Evolutionary conservation across 1,140 invertebrate species (phyloP).

Genomic region (Diuraphis noxia): DNA sequence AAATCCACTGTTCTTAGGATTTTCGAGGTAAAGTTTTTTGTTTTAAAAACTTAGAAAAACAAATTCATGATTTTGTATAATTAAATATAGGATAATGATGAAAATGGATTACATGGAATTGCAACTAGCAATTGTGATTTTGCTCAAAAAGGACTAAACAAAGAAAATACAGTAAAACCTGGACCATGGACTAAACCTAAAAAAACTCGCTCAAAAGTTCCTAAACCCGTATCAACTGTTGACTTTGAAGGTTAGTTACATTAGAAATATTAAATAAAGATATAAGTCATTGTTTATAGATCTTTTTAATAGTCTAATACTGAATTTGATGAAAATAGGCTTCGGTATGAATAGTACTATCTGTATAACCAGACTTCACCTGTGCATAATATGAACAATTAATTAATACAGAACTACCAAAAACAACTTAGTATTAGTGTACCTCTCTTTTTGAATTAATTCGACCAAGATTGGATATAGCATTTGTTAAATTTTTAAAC

Average conservation of each 20-base stretch:
- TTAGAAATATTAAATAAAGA: not conserved
- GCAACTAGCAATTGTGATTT: not conserved
- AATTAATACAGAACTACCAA: too few species aligned
- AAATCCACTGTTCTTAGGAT: not conserved
- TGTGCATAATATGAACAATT: too few species aligned
- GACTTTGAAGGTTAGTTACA: slow-evolving; percentile 56
- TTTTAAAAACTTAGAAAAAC: not conserved
- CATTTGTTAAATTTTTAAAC: too few species aligned
- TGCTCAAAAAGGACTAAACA: slow-evolving; percentile 57
- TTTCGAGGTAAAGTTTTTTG: slow-evolving; percentile 28
- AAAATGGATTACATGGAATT: not conserved
- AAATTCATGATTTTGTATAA: not conserved
- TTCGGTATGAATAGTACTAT: not conserved
- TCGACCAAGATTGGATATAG: too few species aligned
- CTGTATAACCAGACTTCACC: too few species aligned
- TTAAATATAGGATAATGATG: slow-evolving; percentile 30
- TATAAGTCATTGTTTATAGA: not conserved
- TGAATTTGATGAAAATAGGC: not conserved
- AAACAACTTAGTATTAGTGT: too few species aligned
- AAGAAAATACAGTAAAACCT: slow-evolving; percentile 68
- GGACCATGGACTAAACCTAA: slow-evolving; percentile 65
- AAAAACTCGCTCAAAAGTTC: not conserved
- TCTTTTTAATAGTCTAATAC: not conserved
- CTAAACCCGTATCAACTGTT: slow-evolving; percentile 55
- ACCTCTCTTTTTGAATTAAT: too few species aligned